Percentiles rank a stretch among this genome's conserved stretches.
These are phyloP conservation scores for Triplophysa yarkandensis DNA, from an alignment of 2,797 vertebrate species.

Conservation along the genomic window DNA sequence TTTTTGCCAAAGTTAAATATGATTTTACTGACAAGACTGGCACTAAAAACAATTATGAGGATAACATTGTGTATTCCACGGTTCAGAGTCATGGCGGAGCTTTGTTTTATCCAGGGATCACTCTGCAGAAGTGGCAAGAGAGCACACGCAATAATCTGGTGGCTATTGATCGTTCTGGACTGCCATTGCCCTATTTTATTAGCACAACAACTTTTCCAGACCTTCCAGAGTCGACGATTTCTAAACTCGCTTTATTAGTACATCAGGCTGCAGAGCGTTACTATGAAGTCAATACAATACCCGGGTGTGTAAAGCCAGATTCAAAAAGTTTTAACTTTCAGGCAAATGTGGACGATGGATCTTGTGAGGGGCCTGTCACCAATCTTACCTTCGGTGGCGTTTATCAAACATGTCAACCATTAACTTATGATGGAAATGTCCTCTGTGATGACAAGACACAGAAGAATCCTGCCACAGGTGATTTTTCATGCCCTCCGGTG, in stretches of 20 bases:
- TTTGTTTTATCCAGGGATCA: slow-evolving; percentile 88
- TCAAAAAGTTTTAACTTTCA: slow-evolving; percentile 89
- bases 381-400: slow-evolving; percentile 88
- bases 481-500: slow-evolving; percentile 73
- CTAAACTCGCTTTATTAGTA: slow-evolving; percentile 72
- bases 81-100: slow-evolving; percentile 79
- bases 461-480: slow-evolving; percentile 81
- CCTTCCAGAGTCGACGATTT: slow-evolving; percentile 78
- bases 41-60: slow-evolving; percentile 70
- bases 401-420: slow-evolving; percentile 77
- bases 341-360: slow-evolving; percentile 83
- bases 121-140: slow-evolving; percentile 87
- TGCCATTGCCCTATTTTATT: slow-evolving; percentile 81
- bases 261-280: slow-evolving; percentile 76
- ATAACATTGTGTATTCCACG: slow-evolving; percentile 81
- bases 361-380: slow-evolving; percentile 76
- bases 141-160: slow-evolving; percentile 83
- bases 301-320: slow-evolving; percentile 77
- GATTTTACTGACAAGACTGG: slow-evolving; percentile 61
- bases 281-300: slow-evolving; percentile 83
- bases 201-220: slow-evolving; percentile 74
- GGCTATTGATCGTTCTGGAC: slow-evolving; percentile 82
- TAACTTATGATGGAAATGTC: slow-evolving; percentile 50
- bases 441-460: slow-evolving; percentile 78
- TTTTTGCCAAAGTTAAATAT: slow-evolving; percentile 74